Percentiles rank a stretch among this genome's conserved stretches.
These are phyloP conservation scores for Australoheros facetus DNA, from an alignment of 2,797 vertebrate species.

Conservation along the genomic window DNA sequence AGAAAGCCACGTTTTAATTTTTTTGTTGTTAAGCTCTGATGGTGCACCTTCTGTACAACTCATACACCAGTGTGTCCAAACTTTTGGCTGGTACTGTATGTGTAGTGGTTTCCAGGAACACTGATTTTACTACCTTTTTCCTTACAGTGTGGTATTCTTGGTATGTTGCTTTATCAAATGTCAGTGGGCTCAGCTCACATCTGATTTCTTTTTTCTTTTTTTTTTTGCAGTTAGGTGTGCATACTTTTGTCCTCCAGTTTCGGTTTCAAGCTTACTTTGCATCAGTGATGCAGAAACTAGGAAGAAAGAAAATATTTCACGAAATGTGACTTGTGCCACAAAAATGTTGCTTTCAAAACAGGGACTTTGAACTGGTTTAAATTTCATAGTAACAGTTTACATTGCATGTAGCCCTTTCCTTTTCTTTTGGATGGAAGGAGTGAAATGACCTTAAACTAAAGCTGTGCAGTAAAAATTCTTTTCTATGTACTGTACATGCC, in stretches of 20 bases:
- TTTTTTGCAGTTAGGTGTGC: background rate
- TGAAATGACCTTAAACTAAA: conserved; percentile 9
- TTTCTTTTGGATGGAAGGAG: conserved; percentile 15
- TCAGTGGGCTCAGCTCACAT: conserved; percentile 12
- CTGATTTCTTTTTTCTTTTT: background rate
- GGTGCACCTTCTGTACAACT: background rate
- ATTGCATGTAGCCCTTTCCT: background rate
- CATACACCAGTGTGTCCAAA: background rate
- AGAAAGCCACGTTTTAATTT: background rate
- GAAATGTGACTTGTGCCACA: conserved; percentile 7
- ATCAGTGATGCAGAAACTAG: conserved; percentile 23
- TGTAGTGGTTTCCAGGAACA: background rate
- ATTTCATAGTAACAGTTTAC: conserved; percentile 4
- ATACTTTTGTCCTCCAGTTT: conserved; percentile 10
- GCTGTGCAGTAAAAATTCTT: background rate
- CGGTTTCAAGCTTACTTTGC: background rate
- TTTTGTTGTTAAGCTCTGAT: background rate
- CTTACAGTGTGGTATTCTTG: conserved; percentile 27
- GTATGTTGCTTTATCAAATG: conserved; percentile 40
- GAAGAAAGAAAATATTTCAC: conserved; percentile 17
- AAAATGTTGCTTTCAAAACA: conserved; percentile 24
- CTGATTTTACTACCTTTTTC: background rate
- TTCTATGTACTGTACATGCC: background rate
- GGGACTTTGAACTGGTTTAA: background rate
- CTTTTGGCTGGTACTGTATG: too few relatives aligned